phyloP scores from a whole-genome alignment of 2,113 vertebrate species.

The Python bivittatus region DNA sequence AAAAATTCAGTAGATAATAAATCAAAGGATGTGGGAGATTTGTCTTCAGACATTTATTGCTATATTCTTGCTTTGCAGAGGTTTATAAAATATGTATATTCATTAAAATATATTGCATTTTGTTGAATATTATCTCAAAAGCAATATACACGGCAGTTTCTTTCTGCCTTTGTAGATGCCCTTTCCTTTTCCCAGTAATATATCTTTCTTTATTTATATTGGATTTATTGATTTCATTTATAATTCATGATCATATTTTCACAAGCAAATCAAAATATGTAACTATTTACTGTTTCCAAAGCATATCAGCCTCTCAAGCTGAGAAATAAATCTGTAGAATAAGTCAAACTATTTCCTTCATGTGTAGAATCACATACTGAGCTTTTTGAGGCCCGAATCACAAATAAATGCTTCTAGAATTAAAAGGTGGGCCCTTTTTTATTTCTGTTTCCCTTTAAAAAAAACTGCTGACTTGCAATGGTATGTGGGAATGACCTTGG shows the following conservation, averaged over 20 bases:
- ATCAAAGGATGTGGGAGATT: constrained; percentile 64
- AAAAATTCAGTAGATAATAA: constrained; percentile 77
- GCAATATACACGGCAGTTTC: constrained; percentile 4
- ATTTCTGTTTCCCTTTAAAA: constrained; percentile 51
- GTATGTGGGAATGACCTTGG: neutral
- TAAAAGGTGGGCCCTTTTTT: neutral
- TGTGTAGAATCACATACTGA: constrained; percentile 31
- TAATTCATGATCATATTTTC: constrained; percentile 33
- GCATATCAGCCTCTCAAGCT: neutral
- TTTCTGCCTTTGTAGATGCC: constrained; percentile 37
- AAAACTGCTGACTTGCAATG: constrained; percentile 28
- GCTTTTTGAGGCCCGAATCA: constrained; percentile 52
- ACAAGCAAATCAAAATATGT: constrained; percentile 30
- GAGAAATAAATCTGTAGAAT: constrained; percentile 24
- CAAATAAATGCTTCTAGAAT: constrained; percentile 46
- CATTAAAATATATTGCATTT: constrained; percentile 57
- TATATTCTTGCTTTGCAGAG: constrained; percentile 57
- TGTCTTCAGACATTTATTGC: constrained; percentile 66
- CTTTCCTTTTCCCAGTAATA: constrained; percentile 43
- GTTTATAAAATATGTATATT: constrained; percentile 59
- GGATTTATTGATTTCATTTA: constrained; percentile 21
- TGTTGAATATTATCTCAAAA: constrained; percentile 42
- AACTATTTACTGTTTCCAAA: constrained; percentile 38
- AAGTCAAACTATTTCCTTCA: constrained; percentile 21
- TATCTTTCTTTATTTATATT: constrained; percentile 38